phyloP scores from a whole-genome alignment of 1,140 invertebrate species.

The Hylyphantes graminicola region DNA sequence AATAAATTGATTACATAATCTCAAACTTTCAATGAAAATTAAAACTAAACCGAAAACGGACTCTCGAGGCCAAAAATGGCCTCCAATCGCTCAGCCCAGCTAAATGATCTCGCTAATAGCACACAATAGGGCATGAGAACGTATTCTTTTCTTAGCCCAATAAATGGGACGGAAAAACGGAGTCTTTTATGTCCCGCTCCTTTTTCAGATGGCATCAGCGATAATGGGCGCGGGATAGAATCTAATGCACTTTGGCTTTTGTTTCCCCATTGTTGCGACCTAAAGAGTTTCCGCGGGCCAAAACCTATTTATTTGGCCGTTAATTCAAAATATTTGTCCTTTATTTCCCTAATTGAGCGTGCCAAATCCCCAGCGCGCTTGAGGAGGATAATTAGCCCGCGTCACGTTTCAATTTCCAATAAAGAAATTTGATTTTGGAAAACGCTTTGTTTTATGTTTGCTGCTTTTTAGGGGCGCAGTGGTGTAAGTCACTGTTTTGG shows the following conservation, averaged over 20 bases:
- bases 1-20: no score
- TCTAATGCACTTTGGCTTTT: slow-evolving; percentile 44
- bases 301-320: slow-evolving; percentile 49
- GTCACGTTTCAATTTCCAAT: slow-evolving; percentile 30
- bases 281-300: slow-evolving; percentile 44
- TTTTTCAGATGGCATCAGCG: slow-evolving; percentile 40
- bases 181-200: slow-evolving; percentile 43
- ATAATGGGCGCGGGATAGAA: slow-evolving; percentile 37
- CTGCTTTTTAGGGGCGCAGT: background rate
- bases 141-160: slow-evolving; percentile 22
- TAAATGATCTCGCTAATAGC: slow-evolving; percentile 20
- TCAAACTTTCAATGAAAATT: no score
- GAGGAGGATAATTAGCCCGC: slow-evolving; percentile 43
- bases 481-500: background rate
- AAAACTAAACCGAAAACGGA: no score
- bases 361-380: slow-evolving; percentile 20
- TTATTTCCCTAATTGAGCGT: slow-evolving; percentile 50
- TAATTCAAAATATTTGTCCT: slow-evolving; percentile 58
- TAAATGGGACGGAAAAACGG: slow-evolving; percentile 49
- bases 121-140: slow-evolving; percentile 23
- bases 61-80: slow-evolving; percentile 21
- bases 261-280: slow-evolving; percentile 41
- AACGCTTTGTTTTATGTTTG: slow-evolving; percentile 20
- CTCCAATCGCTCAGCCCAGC: background rate
- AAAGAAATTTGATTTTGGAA: slow-evolving; percentile 40